A percentile compares a stretch with the other conserved stretches of the same genome.
These are phyloP conservation scores for Aphelenchoides fujianensis DNA, from an alignment of 1,140 invertebrate genomes.

Conservation along the genomic window DNA sequence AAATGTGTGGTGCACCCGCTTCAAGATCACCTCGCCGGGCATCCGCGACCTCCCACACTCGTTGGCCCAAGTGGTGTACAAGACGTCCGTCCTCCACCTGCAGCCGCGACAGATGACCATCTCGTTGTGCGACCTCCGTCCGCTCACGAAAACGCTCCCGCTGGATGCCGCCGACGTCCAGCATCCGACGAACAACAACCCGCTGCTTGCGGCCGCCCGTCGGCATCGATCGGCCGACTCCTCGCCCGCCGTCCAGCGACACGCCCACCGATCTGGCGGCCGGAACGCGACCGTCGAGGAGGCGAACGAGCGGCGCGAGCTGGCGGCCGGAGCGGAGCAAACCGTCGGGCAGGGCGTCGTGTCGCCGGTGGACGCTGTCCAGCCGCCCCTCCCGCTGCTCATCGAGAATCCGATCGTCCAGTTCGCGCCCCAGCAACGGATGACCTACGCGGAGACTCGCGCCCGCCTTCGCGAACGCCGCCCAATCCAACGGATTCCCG, in stretches of 20 bases:
- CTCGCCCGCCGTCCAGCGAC: no score
- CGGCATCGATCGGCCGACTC: no score
- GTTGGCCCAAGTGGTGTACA: constrained; percentile 75
- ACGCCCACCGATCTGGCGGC: no score
- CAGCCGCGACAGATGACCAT: constrained; percentile 98
- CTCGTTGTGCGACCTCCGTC: constrained; percentile 72
- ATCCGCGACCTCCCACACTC: constrained; percentile 31
- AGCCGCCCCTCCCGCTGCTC: no score
- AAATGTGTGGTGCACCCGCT: constrained; percentile 99
- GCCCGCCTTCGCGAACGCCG: constrained; percentile 4
- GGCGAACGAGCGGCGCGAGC: neutral
- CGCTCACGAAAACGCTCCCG: constrained; percentile 10
- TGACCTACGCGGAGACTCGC: neutral
- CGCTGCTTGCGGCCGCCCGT: no score
- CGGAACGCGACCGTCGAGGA: neutral
- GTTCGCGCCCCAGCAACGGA: neutral
- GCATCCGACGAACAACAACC: no score
- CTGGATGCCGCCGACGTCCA: no score
- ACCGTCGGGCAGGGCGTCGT: neutral
- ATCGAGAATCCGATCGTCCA: neutral
- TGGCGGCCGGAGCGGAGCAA: neutral
- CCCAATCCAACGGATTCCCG: constrained; percentile 10
- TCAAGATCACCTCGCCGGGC: constrained; percentile 77
- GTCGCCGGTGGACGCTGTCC: neutral
- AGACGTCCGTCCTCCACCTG: constrained; percentile 89